Conservation (phyloP, 2,113 vertebrate genomes). For the Ariopsis seemanni region DNA sequence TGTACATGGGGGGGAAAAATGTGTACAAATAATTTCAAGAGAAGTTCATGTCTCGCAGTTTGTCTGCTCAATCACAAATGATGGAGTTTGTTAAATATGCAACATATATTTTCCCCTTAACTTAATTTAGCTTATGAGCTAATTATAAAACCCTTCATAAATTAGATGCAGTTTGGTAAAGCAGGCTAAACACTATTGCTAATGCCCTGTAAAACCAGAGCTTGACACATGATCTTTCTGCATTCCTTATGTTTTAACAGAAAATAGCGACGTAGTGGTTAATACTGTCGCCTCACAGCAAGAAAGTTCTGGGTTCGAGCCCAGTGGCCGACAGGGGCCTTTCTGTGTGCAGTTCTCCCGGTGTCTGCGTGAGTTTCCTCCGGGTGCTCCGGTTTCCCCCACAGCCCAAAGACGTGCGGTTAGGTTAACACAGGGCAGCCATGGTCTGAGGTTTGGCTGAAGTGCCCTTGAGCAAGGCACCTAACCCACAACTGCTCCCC, state of each 20-base stretch:
- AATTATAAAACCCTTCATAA: not conserved
- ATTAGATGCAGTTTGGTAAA: not conserved
- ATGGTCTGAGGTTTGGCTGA: no score
- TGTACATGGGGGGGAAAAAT: not conserved
- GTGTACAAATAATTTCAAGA: not conserved
- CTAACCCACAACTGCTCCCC: no score
- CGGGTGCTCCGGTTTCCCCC: no score
- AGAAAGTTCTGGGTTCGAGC: no score
- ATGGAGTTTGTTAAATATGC: not conserved
- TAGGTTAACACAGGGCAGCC: no score
- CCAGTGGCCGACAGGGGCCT: no score
- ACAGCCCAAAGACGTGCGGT: no score
- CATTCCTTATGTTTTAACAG: not conserved
- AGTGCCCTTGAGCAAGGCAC: no score
- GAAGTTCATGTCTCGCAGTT: not conserved
- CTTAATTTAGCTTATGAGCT: not conserved
- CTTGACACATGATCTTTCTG: not conserved
- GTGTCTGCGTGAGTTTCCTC: no score
- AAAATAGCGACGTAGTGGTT: no score
- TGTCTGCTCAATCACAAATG: not conserved
- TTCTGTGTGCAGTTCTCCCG: no score
- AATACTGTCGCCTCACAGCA: no score
- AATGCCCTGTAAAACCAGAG: not conserved
- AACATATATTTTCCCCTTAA: not conserved
- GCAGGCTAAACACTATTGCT: not conserved